These are phyloP conservation scores for Gobio occitaniae DNA, from an alignment of 2,797 vertebrate genomes.

Conservation along the genomic window DNA sequence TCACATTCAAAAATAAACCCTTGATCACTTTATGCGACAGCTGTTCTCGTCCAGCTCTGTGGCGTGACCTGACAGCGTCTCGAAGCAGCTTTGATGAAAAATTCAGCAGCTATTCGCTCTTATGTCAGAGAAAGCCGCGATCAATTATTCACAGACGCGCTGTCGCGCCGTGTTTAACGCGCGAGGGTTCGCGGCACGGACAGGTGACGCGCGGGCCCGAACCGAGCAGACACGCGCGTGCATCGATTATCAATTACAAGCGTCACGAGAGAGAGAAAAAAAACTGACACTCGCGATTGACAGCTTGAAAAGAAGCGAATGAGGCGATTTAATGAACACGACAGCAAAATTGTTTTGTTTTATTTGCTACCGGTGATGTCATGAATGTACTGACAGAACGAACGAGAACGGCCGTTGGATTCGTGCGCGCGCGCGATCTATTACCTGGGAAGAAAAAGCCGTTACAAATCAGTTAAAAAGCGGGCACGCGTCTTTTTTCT, in stretches of 20 bases:
- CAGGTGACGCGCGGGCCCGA: background rate
- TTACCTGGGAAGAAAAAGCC: background rate
- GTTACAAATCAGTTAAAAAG: background rate
- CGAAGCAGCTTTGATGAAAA: background rate
- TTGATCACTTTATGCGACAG: background rate
- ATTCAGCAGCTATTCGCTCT: background rate
- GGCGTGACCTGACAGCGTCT: background rate
- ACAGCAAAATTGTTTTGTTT: rapidly evolving
- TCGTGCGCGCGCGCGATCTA: background rate
- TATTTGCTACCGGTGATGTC: background rate
- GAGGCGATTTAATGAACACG: background rate
- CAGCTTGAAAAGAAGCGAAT: background rate
- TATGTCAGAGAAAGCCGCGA: background rate
- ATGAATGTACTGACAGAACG: background rate
- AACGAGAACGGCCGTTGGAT: background rate
- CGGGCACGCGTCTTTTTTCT: background rate
- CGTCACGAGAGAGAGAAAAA: background rate
- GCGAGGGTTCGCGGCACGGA: background rate
- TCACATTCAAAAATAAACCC: background rate
- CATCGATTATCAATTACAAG: background rate
- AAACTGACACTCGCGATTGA: background rate
- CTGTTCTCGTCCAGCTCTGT: background rate
- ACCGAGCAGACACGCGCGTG: background rate
- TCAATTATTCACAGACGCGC: slow-evolving; percentile 5
- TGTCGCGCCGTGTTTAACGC: background rate